Conservation (phyloP, 2,888 invertebrate species). For the Dasysyrphus tricinctus region DNA sequence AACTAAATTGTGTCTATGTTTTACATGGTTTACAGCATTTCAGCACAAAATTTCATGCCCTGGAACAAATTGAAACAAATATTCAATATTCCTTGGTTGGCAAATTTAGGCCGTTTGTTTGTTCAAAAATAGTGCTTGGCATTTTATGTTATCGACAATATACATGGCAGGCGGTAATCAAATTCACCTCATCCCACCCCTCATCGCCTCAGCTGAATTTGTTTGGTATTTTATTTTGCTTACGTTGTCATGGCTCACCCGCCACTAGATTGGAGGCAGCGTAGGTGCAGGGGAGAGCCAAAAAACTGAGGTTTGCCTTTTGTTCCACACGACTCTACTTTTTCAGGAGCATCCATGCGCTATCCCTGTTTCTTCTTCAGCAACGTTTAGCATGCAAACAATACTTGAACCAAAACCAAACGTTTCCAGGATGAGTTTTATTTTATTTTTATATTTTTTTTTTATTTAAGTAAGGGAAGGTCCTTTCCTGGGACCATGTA, state of each 20-base stretch:
- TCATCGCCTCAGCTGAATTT: not conserved
- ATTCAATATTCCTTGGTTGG: conserved; percentile 28
- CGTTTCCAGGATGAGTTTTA: conserved; percentile 2
- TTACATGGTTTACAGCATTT: conserved; percentile 7
- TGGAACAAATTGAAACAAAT: conserved; percentile 31
- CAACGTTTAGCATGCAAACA: conserved; percentile 29
- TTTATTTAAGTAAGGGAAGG: not conserved
- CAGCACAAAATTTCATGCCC: conserved; percentile 1
- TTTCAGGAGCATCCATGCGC: conserved; percentile 8
- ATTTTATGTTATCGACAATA: conserved; percentile 22
- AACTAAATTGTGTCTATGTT: conserved; percentile 15
- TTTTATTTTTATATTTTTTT: conserved; percentile 6
- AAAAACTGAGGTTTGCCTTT: not conserved
- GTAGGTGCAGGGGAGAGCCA: not conserved
- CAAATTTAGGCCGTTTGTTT: conserved; percentile 23
- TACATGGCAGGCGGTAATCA: conserved; percentile 4
- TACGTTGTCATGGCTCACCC: not conserved
- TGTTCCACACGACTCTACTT: not conserved
- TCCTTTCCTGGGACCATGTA: not conserved
- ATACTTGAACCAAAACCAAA: conserved; percentile 16
- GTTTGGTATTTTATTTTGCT: conserved; percentile 28
- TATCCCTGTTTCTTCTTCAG: not conserved
- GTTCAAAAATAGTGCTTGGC: conserved; percentile 24
- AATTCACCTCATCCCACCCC: not conserved
- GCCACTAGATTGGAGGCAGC: not conserved